Evolutionary conservation across 2,888 invertebrate species (phyloP).

Genomic region (Tiphia femorata): DNA sequence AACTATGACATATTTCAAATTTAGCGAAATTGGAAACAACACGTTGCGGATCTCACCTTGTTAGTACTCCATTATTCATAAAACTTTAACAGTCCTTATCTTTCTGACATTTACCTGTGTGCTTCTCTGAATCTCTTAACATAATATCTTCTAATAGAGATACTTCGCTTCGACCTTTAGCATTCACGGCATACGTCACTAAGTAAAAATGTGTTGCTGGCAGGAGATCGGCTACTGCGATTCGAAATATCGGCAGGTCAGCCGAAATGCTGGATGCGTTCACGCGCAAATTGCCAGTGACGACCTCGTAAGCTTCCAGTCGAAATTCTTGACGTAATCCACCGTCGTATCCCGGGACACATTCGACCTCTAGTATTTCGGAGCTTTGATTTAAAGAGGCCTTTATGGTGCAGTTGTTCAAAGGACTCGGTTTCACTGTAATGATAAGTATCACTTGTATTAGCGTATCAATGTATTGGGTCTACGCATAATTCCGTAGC

Average conservation of each 20-base stretch:
- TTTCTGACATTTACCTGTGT: conserved; percentile 77
- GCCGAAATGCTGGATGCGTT: conserved; percentile 76
- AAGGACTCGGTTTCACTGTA: conserved; percentile 82
- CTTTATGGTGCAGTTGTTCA: conserved; percentile 88
- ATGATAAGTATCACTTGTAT: too few species aligned
- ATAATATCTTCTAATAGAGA: conserved; percentile 87
- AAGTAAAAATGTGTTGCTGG: conserved; percentile 71
- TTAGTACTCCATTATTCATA: neutral
- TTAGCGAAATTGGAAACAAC: neutral
- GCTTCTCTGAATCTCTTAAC: conserved; percentile 87
- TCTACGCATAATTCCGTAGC: too few species aligned
- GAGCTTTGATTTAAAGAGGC: conserved; percentile 74
- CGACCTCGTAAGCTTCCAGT: conserved; percentile 84
- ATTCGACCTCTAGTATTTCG: conserved; percentile 82
- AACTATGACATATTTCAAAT: too few species aligned
- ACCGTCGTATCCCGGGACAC: conserved; percentile 90
- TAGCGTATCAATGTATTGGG: too few species aligned
- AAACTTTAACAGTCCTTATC: too few species aligned
- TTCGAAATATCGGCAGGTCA: conserved; percentile 75
- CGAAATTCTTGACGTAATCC: conserved; percentile 85
- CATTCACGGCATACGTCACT: conserved; percentile 85
- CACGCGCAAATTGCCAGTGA: conserved; percentile 78
- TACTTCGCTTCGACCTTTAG: conserved; percentile 87
- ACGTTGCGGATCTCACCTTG: too few species aligned
- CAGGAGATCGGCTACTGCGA: conserved; percentile 74